Conservation (phyloP, 2,113 vertebrate genomes). For the Anguilla japonica region DNA sequence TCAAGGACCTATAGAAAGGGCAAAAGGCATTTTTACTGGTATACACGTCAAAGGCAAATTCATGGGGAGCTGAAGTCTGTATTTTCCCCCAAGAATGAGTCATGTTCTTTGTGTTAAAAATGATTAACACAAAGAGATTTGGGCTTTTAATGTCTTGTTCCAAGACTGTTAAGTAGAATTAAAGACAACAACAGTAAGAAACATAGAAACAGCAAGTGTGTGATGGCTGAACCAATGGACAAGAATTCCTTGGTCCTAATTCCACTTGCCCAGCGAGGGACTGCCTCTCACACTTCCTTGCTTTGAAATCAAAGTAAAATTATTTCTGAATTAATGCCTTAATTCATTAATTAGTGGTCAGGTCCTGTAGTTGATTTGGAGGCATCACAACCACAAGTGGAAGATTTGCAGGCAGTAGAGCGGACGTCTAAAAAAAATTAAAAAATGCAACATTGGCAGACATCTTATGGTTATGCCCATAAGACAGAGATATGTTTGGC, state of each 20-base stretch:
- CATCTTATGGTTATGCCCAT: conserved; percentile 17
- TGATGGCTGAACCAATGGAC: background rate
- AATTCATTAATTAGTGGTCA: background rate
- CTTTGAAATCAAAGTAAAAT: background rate
- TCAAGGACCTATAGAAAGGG: background rate
- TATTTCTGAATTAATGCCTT: background rate
- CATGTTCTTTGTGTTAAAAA: background rate
- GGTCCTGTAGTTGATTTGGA: background rate
- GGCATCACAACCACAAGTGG: conserved; percentile 16
- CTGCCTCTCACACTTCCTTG: background rate
- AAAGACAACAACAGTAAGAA: background rate
- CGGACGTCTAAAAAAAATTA: background rate
- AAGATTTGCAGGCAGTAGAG: conserved; percentile 30
- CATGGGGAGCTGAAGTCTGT: background rate
- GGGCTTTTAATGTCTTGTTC: background rate
- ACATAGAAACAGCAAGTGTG: background rate
- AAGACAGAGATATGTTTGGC: conserved; percentile 18
- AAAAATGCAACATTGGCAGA: conserved; percentile 19
- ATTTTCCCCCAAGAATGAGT: no score
- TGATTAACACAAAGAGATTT: background rate
- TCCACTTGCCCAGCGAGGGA: background rate
- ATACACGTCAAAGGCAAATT: background rate
- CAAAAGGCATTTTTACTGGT: background rate
- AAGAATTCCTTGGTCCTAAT: background rate
- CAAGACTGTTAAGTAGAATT: background rate